Percentiles rank a stretch among this genome's conserved stretches.
Conservation (phyloP, 2,113 vertebrate species). For the Oreochromis spilurus region DNA sequence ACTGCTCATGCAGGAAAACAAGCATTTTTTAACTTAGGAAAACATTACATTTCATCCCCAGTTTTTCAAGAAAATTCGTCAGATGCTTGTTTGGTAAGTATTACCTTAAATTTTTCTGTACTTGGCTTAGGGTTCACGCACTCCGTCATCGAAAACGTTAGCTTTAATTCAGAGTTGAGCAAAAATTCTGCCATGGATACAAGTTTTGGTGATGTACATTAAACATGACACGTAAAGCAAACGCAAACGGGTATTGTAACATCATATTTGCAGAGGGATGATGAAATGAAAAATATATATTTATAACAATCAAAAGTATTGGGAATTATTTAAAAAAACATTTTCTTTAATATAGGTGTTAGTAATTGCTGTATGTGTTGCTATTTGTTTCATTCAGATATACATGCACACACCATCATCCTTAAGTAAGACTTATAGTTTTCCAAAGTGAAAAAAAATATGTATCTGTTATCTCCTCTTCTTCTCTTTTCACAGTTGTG, state of each 20-base stretch:
- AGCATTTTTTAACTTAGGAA: not conserved
- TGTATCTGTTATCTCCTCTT: not conserved
- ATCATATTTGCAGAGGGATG: not conserved
- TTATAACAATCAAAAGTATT: not conserved
- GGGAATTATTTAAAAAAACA: not conserved
- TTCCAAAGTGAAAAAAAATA: not conserved
- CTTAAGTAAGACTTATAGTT: not conserved
- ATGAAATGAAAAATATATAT: fast-evolving
- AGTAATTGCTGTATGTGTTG: not conserved
- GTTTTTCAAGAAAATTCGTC: not conserved
- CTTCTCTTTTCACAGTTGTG: not conserved
- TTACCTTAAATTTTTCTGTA: not conserved
- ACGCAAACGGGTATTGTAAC: fast-evolving
- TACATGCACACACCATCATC: not conserved
- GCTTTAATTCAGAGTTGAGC: not conserved
- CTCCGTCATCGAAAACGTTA: not conserved
- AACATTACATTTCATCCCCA: not conserved
- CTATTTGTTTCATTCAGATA: not conserved
- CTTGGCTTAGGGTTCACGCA: not conserved
- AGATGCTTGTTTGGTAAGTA: not conserved
- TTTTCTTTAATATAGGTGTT: not conserved
- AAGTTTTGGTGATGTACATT: not conserved
- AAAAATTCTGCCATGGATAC: not conserved
- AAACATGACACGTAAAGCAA: fast-evolving
- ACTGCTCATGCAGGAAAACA: not conserved